Conservation (phyloP, 1,140 invertebrate species). For the Drosophila paulistorum region DNA sequence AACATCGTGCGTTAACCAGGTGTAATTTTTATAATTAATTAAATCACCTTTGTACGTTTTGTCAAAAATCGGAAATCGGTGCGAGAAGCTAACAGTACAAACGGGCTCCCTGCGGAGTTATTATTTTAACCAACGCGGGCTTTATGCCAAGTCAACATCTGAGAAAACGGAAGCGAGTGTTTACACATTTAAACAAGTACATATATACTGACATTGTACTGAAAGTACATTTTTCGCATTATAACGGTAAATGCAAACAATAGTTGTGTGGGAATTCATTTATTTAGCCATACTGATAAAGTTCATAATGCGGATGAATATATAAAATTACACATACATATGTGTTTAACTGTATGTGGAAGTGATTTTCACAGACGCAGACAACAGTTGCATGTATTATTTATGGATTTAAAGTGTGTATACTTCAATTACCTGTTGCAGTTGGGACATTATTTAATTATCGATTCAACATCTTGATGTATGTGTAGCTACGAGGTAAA, state of each 20-base stretch:
- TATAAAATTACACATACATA: constrained; percentile 20
- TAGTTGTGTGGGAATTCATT: constrained; percentile 3
- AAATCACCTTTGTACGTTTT: too few relatives aligned
- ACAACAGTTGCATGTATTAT: constrained; percentile 44
- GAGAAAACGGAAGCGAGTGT: constrained; percentile 33
- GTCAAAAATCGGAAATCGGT: too few relatives aligned
- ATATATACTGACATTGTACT: background rate
- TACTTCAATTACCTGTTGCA: constrained; percentile 55
- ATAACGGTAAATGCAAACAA: constrained; percentile 3
- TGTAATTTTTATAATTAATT: too few relatives aligned
- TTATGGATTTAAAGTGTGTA: constrained; percentile 69
- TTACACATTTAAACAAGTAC: background rate
- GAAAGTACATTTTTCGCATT: background rate
- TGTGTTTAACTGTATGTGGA: constrained; percentile 4
- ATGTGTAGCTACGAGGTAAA: constrained; percentile 14
- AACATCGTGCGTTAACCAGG: too few relatives aligned
- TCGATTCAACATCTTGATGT: constrained; percentile 19
- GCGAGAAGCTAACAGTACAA: too few relatives aligned
- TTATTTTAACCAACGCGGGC: too few relatives aligned
- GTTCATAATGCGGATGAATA: background rate
- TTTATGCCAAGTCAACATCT: background rate
- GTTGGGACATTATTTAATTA: constrained; percentile 19
- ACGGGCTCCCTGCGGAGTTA: too few relatives aligned
- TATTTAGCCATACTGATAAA: background rate
- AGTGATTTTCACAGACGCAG: constrained; percentile 11